Evolutionary conservation across 2,888 invertebrate species (phyloP), one percentile per base, ranked within the genome.

Genomic region (Eupithecia subumbrata): DNA sequence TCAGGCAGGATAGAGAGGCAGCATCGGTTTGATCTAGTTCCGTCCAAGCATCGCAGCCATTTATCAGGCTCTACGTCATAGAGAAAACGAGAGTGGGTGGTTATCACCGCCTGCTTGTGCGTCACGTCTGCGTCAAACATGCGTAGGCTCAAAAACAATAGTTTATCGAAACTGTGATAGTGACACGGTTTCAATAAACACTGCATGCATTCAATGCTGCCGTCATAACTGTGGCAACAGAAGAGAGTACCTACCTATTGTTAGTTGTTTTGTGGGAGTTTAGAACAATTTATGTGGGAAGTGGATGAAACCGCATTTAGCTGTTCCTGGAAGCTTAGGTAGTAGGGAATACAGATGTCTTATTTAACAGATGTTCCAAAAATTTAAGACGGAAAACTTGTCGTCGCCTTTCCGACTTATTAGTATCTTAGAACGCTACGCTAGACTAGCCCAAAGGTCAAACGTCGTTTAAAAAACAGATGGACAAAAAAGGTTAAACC

Each of bases 51-150:
- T 77, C 48, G 45, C 79, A 82, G 82, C 80, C 84, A 84, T 88
- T 88, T 91, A 92, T 91, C 90, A 87, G 80, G 64, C 72, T 64
- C 79, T 79, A 89, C 91, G 91, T 91, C 89, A 89, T 82, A 81
- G 82, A 80, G 88, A 89, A 89, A 91, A 82, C 85, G 88, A 91
- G 90, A 91, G 92, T 91, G 87, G 88, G 89, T 86, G 87, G 88
- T 82, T 88, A 88, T 87, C 88, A 83, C 87, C 88, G 88, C 84
- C 82, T 82, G 88, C 86, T 87, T 84, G 83, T 84, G 81, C 90
- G 88, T 89, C 88, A 88, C 84, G 75, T 78, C 76, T 80, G 84
- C 87, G 88, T 88, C 86, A 88, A 86, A 83, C 82, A 86, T 87
- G 84, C 86, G 85, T 85, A 88, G 86, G 79, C 82, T 80, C 77